phyloP scores from a whole-genome alignment of 2,888 invertebrate species.

The Megaustenia siamemsis region DNA sequence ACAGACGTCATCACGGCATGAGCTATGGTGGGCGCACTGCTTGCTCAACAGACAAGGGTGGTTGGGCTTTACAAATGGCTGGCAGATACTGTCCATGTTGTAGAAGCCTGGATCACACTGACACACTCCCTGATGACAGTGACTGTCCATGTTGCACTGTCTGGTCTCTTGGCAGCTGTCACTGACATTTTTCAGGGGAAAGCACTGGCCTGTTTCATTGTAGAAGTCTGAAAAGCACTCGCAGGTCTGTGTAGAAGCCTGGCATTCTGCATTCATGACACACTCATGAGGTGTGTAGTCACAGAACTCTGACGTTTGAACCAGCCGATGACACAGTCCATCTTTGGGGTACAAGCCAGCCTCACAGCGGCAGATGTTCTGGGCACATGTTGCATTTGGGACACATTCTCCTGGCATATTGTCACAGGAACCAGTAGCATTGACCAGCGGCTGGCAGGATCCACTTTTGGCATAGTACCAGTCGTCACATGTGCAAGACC shows the following conservation, averaged over 20 bases:
- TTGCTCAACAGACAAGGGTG: slow-evolving; percentile 14
- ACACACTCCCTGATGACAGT: slow-evolving; percentile 41
- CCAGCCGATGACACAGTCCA: slow-evolving; percentile 21
- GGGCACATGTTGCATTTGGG: slow-evolving; percentile 38
- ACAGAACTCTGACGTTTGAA: slow-evolving; percentile 26
- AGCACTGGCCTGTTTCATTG: slow-evolving; percentile 45
- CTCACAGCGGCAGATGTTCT: slow-evolving; percentile 40
- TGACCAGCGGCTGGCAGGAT: slow-evolving; percentile 38
- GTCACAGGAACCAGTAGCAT: slow-evolving; percentile 36
- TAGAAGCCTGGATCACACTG: slow-evolving; percentile 52
- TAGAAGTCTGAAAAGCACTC: slow-evolving; percentile 46
- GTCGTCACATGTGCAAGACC: slow-evolving; percentile 44
- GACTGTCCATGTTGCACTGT: slow-evolving; percentile 48
- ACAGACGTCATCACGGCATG: slow-evolving; percentile 42
- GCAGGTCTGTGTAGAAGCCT: slow-evolving; percentile 29
- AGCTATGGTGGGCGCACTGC: slow-evolving; percentile 39
- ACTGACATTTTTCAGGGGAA: slow-evolving; percentile 45
- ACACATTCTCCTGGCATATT: slow-evolving; percentile 48
- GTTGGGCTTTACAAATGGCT: not conserved
- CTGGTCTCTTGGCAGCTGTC: slow-evolving; percentile 25
- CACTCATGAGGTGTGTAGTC: slow-evolving; percentile 45
- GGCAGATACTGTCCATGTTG: slow-evolving; percentile 46
- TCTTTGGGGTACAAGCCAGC: slow-evolving; percentile 42
- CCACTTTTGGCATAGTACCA: slow-evolving; percentile 47
- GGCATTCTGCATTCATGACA: slow-evolving; percentile 48